Evolutionary conservation across 2,113 vertebrate genomes (phyloP).

Genomic region (Strix uralensis): DNA sequence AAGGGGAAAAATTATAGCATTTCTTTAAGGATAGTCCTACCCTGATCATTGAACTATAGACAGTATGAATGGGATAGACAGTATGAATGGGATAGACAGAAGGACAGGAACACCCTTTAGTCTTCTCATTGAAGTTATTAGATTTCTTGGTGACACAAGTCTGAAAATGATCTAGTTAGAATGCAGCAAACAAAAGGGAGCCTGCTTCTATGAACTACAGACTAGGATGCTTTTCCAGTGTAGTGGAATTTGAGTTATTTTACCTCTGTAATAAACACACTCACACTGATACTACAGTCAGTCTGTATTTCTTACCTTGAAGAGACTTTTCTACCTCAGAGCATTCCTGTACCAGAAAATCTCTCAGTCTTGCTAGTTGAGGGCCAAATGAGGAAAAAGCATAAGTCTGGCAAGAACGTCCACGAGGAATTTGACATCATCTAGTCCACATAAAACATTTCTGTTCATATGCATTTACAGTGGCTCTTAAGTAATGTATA

Average conservation of each 20-base stretch:
- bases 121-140: background rate
- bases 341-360: background rate
- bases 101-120: background rate
- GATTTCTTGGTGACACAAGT: background rate
- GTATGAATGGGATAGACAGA: background rate
- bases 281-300: background rate
- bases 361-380: background rate
- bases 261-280: background rate
- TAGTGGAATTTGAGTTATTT: background rate
- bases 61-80: background rate
- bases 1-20: background rate
- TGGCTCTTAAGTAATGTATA: background rate
- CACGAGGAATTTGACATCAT: background rate
- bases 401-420: background rate
- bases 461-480: background rate
- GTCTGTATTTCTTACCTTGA: background rate
- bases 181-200: background rate
- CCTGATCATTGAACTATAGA: background rate
- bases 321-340: background rate
- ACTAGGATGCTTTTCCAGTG: background rate
- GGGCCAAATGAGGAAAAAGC: background rate
- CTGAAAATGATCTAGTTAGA: background rate
- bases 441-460: background rate
- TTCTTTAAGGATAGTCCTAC: background rate
- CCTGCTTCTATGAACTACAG: background rate